A percentile compares a stretch with the other conserved stretches of the same genome.
Conservation (phyloP, 2,888 invertebrate species). For the Cerceris rybyensis region DNA sequence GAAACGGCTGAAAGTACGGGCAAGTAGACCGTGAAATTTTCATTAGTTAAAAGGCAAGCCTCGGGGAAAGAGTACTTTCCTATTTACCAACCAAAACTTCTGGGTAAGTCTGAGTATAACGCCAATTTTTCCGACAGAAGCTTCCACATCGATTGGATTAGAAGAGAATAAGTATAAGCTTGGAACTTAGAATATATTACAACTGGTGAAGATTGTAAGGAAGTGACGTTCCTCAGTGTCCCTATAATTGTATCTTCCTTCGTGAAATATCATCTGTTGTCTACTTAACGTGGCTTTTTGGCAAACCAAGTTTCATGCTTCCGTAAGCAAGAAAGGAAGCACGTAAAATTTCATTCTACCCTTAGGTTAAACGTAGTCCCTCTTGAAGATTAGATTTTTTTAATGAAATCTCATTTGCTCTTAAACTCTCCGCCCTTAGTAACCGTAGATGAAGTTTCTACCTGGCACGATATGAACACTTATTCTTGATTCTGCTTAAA, state of each 20-base stretch:
- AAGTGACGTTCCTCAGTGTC: neutral
- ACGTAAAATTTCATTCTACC: constrained; percentile 64
- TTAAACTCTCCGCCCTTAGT: constrained; percentile 45
- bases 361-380: constrained; percentile 59
- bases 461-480: constrained; percentile 45
- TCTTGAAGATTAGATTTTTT: constrained; percentile 67
- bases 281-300: constrained; percentile 18
- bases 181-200: too few species aligned
- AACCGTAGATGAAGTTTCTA: constrained; percentile 61
- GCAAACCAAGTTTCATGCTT: constrained; percentile 56
- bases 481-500: constrained; percentile 26
- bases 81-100: neutral
- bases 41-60: constrained; percentile 18
- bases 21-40: constrained; percentile 19
- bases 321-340: constrained; percentile 58
- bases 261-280: constrained; percentile 21
- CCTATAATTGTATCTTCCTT: neutral
- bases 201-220: too few species aligned
- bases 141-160: too few species aligned
- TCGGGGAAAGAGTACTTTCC: neutral
- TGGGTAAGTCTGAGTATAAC: too few species aligned
- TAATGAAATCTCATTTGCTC: constrained; percentile 68
- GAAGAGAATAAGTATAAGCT: too few species aligned
- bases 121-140: too few species aligned
- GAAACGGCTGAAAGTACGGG: constrained; percentile 19